Conservation (phyloP, 2,797 vertebrate species). For the Pseudopleuronectes americanus region DNA sequence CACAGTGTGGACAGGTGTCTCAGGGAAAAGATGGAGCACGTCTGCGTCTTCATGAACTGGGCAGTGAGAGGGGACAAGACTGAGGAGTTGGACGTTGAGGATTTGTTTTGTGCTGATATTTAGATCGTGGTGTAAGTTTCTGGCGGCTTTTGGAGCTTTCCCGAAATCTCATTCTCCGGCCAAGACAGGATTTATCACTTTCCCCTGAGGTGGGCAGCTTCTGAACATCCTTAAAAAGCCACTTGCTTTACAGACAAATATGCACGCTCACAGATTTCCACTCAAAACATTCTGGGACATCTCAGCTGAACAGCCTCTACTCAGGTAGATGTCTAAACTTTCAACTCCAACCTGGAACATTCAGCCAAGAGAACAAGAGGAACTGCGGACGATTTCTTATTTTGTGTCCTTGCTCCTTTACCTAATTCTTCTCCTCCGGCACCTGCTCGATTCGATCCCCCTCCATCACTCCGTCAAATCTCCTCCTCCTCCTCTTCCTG, state of each 20-base stretch:
- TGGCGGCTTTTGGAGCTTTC: slow-evolving; percentile 33
- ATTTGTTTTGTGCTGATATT: slow-evolving; percentile 19
- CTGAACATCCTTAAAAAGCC: slow-evolving; percentile 25
- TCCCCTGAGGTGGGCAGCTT: slow-evolving; percentile 34
- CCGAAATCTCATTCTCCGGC: slow-evolving; percentile 28
- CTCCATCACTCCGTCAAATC: slow-evolving; percentile 46
- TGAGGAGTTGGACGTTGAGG: slow-evolving; percentile 22
- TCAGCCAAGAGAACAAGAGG: slow-evolving; percentile 10
- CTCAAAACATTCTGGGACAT: slow-evolving; percentile 43
- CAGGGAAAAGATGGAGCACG: slow-evolving; percentile 47
- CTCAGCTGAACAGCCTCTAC: slow-evolving; percentile 27
- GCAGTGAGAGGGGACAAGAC: slow-evolving; percentile 11
- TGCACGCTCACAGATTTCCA: slow-evolving; percentile 9
- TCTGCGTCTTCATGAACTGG: background rate
- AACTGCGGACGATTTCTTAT: slow-evolving; percentile 41
- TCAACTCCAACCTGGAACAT: slow-evolving; percentile 28
- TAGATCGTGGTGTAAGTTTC: slow-evolving; percentile 36
- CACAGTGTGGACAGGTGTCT: slow-evolving; percentile 27
- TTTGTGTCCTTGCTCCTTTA: slow-evolving; percentile 20
- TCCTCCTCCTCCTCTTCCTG: slow-evolving; percentile 29
- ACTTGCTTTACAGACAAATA: slow-evolving; percentile 14
- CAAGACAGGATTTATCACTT: slow-evolving; percentile 44
- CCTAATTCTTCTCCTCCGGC: slow-evolving; percentile 29
- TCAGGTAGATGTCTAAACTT: slow-evolving; percentile 29
- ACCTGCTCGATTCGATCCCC: slow-evolving; percentile 50